Evolutionary conservation across 1,140 invertebrate species (phyloP).

Genomic region (Zaprionus davidi): DNA sequence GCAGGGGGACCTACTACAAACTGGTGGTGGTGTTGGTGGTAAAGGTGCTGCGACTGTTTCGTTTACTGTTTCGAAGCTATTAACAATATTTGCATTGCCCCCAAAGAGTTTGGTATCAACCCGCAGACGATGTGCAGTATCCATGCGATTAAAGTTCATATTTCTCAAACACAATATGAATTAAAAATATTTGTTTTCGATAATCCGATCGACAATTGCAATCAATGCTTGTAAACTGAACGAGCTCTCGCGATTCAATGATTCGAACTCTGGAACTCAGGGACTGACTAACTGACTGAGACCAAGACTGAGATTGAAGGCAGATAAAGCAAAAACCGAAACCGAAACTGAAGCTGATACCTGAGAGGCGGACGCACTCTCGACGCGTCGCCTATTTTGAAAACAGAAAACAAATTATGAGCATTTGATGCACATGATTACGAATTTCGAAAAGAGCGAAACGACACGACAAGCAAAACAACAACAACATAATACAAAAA

Average conservation of each 20-base stretch:
- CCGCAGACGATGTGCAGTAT: constrained; percentile 60
- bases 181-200: neutral
- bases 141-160: constrained; percentile 80
- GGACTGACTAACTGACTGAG: constrained; percentile 25
- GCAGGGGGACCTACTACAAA: neutral
- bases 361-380: constrained; percentile 3
- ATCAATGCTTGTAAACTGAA: constrained; percentile 40
- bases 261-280: constrained; percentile 38
- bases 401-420: constrained; percentile 41
- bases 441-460: constrained; percentile 27
- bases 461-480: constrained; percentile 21
- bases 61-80: neutral
- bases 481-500: constrained; percentile 10
- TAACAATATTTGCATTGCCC: constrained; percentile 33
- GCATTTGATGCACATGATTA: constrained; percentile 33
- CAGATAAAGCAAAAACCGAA: constrained; percentile 7
- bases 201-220: constrained; percentile 2
- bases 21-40: neutral
- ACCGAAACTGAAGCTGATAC: constrained; percentile 15
- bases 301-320: constrained; percentile 14
- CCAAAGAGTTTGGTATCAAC: constrained; percentile 68
- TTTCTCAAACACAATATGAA: neutral
- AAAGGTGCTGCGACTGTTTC: neutral
- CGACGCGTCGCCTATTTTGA: constrained; percentile 4
- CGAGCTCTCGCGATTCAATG: constrained; percentile 58